Base-by-base conservation (phyloP, 2,888 invertebrate genomes). In the Dynastes maya region DNA sequence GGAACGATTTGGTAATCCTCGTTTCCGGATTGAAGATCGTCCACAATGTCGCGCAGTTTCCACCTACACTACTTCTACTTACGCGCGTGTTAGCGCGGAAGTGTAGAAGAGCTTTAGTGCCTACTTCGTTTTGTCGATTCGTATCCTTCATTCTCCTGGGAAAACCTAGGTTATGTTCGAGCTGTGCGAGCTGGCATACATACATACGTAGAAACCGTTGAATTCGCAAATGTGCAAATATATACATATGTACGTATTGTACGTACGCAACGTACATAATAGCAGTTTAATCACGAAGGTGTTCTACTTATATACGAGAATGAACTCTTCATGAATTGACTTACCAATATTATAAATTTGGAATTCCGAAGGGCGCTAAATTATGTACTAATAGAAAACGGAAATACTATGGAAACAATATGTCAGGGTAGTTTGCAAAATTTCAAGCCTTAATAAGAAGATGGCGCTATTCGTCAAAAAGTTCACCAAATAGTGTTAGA, bases 11-110 rank as follows among this genome's bases (percentile, higher is more conserved):
- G 51, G 51, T 53, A 68, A 68, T 68, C 68, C 68, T 22, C 49
- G 68, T 49, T 51, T 11, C 29, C 68, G 51, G 68, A 68, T 68
- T 68, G 68, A 68, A 51, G 68, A 68, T 51, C 68, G 68, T 49
- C 51, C 51, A 51, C 51, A 68, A 51, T 53, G 51, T 68, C 68
- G 68, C 68, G 68, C 68, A 13, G 27, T 51, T n/a, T n/a, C 40
- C 68, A 53, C 63, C 32, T 63, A 8, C 63, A 63, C 55, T 63
- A 61, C 27, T 27, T 61, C 61, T 61, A 61, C 61, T 61, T 61
- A 29, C 27, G 32, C 63, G 63, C 63, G 63, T 32, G 32, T 32
- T 22, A 22, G 29, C 63, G 63, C 11, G 32, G 63, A 63, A 63
- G 29, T 27, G 32, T 29, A 32, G 63, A 29, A 63, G 63, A 63